A percentile compares a stretch with the other conserved stretches of the same genome.
These are phyloP conservation scores for Ariolimax columbianus DNA, from an alignment of 2,888 invertebrate genomes.

Conservation along the genomic window DNA sequence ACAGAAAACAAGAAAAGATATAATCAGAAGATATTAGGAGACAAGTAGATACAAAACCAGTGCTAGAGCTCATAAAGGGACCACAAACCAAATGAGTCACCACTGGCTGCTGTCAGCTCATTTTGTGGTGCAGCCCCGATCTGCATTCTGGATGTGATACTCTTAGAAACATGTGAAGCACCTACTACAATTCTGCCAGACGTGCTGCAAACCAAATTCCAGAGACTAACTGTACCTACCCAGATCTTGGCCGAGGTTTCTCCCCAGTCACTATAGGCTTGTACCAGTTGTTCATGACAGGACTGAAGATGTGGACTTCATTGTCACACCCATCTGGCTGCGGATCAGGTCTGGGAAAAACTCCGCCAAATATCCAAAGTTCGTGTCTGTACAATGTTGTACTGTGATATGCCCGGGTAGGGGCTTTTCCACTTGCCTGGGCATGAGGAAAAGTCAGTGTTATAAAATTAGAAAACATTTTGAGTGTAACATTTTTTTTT, in stretches of 20 bases:
- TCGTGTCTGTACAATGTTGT: constrained; percentile 75
- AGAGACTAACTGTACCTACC: constrained; percentile 61
- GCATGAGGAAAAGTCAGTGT: background rate
- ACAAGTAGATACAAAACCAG: too few relatives aligned
- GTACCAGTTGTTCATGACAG: constrained; percentile 77
- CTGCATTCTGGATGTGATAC: too few relatives aligned
- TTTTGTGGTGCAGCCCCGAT: too few relatives aligned
- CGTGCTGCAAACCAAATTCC: background rate
- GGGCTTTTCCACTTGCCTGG: constrained; percentile 75
- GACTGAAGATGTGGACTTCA: constrained; percentile 76
- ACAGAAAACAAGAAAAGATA: too few relatives aligned
- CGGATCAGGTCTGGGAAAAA: constrained; percentile 75
- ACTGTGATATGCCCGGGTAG: constrained; percentile 76
- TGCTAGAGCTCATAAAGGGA: too few relatives aligned
- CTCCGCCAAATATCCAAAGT: constrained; percentile 78
- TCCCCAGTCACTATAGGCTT: constrained; percentile 75
- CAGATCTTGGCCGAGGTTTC: constrained; percentile 74
- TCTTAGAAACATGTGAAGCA: too few relatives aligned
- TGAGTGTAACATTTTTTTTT: background rate
- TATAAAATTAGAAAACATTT: background rate
- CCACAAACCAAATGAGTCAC: too few relatives aligned
- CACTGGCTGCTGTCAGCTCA: too few relatives aligned
- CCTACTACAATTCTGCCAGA: too few relatives aligned
- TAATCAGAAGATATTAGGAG: too few relatives aligned
- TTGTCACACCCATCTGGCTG: constrained; percentile 77